phyloP scores from a whole-genome alignment of 2,113 vertebrate genomes.

The Lagopus leucura region DNA sequence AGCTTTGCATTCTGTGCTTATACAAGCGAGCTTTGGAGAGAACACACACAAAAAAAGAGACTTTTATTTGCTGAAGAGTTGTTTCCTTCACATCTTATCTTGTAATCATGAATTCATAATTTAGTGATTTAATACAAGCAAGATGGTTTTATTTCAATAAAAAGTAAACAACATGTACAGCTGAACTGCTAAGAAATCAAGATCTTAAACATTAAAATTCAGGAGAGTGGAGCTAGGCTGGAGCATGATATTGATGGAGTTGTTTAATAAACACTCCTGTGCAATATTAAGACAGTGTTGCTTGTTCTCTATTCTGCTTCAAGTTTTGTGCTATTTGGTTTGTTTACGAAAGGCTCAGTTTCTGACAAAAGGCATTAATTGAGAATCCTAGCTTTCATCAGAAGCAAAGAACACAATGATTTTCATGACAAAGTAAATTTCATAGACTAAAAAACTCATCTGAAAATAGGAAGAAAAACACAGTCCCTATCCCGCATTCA shows the following conservation, averaged over 20 bases:
- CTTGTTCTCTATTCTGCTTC: neutral
- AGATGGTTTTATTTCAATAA: neutral
- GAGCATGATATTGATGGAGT: neutral
- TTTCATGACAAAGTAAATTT: neutral
- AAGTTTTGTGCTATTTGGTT: neutral
- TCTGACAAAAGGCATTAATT: neutral
- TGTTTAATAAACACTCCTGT: conserved; percentile 17
- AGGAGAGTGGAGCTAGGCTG: neutral
- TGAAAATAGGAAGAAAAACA: neutral
- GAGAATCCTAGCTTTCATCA: neutral
- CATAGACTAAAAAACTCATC: neutral
- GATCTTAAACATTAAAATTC: neutral
- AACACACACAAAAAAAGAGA: neutral
- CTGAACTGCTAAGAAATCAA: neutral
- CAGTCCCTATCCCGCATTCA: too few relatives aligned
- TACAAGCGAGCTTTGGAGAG: neutral
- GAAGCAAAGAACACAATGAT: neutral
- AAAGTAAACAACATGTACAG: neutral
- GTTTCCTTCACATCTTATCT: neutral
- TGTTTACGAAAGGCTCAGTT: neutral
- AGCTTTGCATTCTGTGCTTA: neutral
- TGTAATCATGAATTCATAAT: neutral
- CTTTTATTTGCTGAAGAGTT: neutral
- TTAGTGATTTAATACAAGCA: neutral
- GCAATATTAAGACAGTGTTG: neutral